Evolutionary conservation across 2,797 vertebrate genomes (phyloP), one percentile per base, ranked within the genome.

Genomic region (Neopelma chrysocephalum): DNA sequence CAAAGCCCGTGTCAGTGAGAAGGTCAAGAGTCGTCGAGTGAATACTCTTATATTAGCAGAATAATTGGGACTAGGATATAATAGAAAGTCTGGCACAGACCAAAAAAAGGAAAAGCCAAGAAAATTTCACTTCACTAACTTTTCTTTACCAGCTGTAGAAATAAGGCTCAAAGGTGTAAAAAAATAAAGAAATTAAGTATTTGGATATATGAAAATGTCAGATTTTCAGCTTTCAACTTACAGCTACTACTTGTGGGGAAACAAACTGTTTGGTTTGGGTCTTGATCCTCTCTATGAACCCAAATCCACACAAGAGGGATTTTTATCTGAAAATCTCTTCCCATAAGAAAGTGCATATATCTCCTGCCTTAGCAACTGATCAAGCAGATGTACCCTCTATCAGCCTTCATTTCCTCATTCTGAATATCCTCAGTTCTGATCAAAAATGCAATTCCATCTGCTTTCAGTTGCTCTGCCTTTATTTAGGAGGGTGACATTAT

Each of bases 1-100:
- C 76, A 32, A 91, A 90, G 56, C 27, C 31, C 31, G 13, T 32
- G 36, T 54, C 77, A 84, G 65, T 38, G 26, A 91, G 72, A 86
- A 86, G 80, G 83, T 95, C 88, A 79, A 65, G 47, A 91, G 54
- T 10, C 58, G 29, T n/a, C 47, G 76, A 66, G 58, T 66, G 73
- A 90, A 82, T 61, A 56, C 10, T 45, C 53, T 73, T 45, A 70
- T 47, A 86, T 40, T 51, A 94, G 15, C 32, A 76, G 34, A 91
- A 93, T 68, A 95, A 86, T 22, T 88, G 5, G 43, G 47, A 8
- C 50, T 58, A 81, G 15, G 78, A 78, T 54, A 68, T 45, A 75
- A 60, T 12, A 45, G 56, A 45, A 68, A 10, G 29, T 61, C 34
- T 73, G 22, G 5, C 36, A 61, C 4, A 47, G 15, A 56, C 4